Percentiles rank a stretch among this genome's conserved stretches.
phyloP scores from a whole-genome alignment of 2,797 vertebrate genomes.

The Takifugu ocellatus region DNA sequence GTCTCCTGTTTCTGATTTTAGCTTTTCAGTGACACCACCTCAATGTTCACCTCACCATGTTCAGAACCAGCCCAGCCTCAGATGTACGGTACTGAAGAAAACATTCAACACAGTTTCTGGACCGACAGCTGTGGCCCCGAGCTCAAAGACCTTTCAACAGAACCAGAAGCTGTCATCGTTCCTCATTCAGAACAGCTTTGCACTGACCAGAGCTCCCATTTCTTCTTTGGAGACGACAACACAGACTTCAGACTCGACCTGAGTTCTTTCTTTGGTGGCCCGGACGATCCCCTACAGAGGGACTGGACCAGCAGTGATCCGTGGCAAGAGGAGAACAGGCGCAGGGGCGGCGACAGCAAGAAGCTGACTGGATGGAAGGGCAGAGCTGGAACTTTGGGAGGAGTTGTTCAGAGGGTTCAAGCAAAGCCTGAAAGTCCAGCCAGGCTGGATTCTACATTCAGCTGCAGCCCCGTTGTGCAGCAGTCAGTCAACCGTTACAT shows the following conservation, averaged over 20 bases:
- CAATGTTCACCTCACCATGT: slow-evolving; percentile 66
- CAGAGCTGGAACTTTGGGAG: slow-evolving; percentile 35
- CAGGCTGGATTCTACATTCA: slow-evolving; percentile 16
- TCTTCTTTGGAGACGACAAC: slow-evolving; percentile 19
- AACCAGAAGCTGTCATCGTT: background rate
- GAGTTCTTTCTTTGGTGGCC: slow-evolving; percentile 17
- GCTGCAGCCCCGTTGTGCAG: slow-evolving; percentile 13
- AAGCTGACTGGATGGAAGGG: slow-evolving; percentile 15
- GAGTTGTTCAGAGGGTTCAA: slow-evolving; percentile 30
- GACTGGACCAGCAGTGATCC: slow-evolving; percentile 21
- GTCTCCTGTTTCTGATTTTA: slow-evolving; percentile 58
- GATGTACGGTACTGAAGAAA: slow-evolving; percentile 23
- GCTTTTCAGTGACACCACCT: slow-evolving; percentile 84
- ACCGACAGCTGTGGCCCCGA: background rate
- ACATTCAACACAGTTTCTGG: slow-evolving; percentile 13
- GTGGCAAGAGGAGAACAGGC: slow-evolving; percentile 23
- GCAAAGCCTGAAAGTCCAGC: slow-evolving; percentile 12
- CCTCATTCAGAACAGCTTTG: slow-evolving; percentile 12
- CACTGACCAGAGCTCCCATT: slow-evolving; percentile 3
- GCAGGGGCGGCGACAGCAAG: slow-evolving; percentile 11
- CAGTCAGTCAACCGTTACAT: background rate
- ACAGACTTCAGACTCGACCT: slow-evolving; percentile 26
- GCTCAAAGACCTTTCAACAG: background rate
- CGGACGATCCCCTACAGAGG: slow-evolving; percentile 12
- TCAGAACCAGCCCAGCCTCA: slow-evolving; percentile 34